Percentiles rank a stretch among this genome's conserved stretches.
phyloP scores from a whole-genome alignment of 1,140 invertebrate genomes.

The Drosophila asahinai region DNA sequence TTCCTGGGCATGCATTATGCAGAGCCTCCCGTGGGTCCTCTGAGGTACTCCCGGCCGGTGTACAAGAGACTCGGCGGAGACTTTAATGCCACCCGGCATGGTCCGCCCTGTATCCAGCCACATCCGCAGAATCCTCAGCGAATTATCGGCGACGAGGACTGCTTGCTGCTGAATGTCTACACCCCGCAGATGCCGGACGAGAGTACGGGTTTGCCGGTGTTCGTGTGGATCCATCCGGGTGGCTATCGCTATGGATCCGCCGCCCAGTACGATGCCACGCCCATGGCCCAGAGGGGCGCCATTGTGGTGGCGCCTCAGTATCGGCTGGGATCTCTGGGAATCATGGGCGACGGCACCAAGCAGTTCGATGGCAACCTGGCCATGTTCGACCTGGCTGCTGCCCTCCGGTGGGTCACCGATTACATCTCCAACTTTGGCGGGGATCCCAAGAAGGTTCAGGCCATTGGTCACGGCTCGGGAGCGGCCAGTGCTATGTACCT shows the following conservation, averaged over 20 bases:
- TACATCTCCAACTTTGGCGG: conserved; percentile 90
- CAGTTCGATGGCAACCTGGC: conserved; percentile 90
- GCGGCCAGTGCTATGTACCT: conserved; percentile 88
- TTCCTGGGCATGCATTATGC: conserved; percentile 91
- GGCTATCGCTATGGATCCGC: conserved; percentile 89
- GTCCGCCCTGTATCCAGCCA: conserved; percentile 87
- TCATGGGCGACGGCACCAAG: conserved; percentile 88
- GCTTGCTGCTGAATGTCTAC: conserved; percentile 92
- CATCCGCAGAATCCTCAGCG: conserved; percentile 74
- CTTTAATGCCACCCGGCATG: conserved; percentile 86
- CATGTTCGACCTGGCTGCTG: conserved; percentile 89
- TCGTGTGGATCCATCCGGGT: conserved; percentile 89
- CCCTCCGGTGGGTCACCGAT: conserved; percentile 88
- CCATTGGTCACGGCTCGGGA: conserved; percentile 90
- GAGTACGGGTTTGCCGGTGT: conserved; percentile 86
- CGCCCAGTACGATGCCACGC: conserved; percentile 87
- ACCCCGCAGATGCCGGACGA: conserved; percentile 88
- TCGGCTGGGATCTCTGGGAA: conserved; percentile 91
- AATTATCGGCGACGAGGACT: conserved; percentile 89
- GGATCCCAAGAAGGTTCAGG: conserved; percentile 88
- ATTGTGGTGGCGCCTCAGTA: conserved; percentile 94
- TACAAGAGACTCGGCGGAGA: conserved; percentile 86
- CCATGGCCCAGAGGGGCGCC: conserved; percentile 88
- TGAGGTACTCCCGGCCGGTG: conserved; percentile 87
- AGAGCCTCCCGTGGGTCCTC: conserved; percentile 87